A percentile compares a stretch with the other conserved stretches of the same genome.
phyloP scores from a whole-genome alignment of 2,888 invertebrate genomes.

The Cerceris rybyensis region DNA sequence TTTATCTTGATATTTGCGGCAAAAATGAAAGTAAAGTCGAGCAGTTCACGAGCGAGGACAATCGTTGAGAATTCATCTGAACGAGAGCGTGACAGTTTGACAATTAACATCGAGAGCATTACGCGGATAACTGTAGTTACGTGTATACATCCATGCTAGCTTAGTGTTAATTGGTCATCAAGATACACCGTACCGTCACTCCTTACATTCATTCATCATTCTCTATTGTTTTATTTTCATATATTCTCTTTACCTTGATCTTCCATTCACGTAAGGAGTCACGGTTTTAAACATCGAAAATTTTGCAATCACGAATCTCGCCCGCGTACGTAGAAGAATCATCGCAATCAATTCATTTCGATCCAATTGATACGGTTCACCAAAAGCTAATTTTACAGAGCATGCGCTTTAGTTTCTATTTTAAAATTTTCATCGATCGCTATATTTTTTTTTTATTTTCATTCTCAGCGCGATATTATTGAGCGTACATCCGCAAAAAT shows the following conservation, averaged over 20 bases:
- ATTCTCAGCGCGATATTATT: too few species aligned
- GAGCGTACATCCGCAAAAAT: too few species aligned
- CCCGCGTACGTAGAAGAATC: constrained; percentile 5
- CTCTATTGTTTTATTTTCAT: constrained; percentile 17
- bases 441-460: too few species aligned
- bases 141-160: constrained; percentile 63
- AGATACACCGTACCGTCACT: constrained; percentile 63
- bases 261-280: not conserved
- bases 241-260: constrained; percentile 5
- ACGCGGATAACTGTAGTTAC: constrained; percentile 56
- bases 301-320: constrained; percentile 16
- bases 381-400: not conserved
- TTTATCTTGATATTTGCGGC: constrained; percentile 21
- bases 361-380: not conserved
- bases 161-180: constrained; percentile 73
- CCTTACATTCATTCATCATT: too few species aligned
- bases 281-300: constrained; percentile 14
- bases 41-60: constrained; percentile 26
- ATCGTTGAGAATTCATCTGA: constrained; percentile 31
- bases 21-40: constrained; percentile 39
- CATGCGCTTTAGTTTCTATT: not conserved
- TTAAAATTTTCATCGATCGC: too few species aligned
- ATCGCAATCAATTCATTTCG: not conserved
- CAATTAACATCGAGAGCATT: constrained; percentile 54
- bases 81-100: constrained; percentile 34